Conservation (phyloP, 1,140 invertebrate species). For the Drosophila seguyi region DNA sequence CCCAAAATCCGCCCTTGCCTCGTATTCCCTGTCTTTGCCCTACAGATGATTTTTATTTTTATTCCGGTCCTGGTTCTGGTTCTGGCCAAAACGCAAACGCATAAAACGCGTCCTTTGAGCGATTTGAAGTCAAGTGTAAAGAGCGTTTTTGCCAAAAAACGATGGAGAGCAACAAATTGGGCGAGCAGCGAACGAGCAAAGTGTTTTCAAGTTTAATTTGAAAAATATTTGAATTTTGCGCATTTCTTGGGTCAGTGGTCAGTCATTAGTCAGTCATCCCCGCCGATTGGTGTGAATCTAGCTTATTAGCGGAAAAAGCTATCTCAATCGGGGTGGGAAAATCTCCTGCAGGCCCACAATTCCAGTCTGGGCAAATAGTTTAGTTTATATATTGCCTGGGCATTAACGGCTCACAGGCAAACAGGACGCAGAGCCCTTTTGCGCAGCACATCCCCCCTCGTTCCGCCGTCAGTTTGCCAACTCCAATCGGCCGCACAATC, state of each 20-base stretch:
- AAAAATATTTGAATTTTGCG: slow-evolving; percentile 83
- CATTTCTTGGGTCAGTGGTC: slow-evolving; percentile 78
- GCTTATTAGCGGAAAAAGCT: slow-evolving; percentile 39
- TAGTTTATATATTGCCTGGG: slow-evolving; percentile 43
- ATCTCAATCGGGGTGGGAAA: slow-evolving; percentile 55
- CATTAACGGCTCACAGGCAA: slow-evolving; percentile 45
- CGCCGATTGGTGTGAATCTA: slow-evolving; percentile 56
- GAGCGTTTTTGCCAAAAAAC: slow-evolving; percentile 73
- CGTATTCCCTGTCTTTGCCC: not conserved
- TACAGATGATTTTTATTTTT: slow-evolving; percentile 19
- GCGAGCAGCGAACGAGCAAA: slow-evolving; percentile 41
- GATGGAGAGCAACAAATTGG: slow-evolving; percentile 45
- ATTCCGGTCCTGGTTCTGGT: slow-evolving; percentile 42
- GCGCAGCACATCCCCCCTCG: slow-evolving; percentile 33
- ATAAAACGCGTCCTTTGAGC: slow-evolving; percentile 80
- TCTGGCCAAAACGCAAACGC: slow-evolving; percentile 72
- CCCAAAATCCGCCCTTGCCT: slow-evolving; percentile 32
- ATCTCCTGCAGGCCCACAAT: slow-evolving; percentile 31
- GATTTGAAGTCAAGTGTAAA: slow-evolving; percentile 84
- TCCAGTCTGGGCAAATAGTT: slow-evolving; percentile 54
- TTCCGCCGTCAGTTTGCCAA: slow-evolving; percentile 22
- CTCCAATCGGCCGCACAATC: slow-evolving; percentile 79
- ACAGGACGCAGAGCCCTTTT: slow-evolving; percentile 24
- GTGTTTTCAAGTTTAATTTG: slow-evolving; percentile 81
- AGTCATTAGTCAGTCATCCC: slow-evolving; percentile 30